Conservation (phyloP, 1,140 invertebrate genomes). For the Octopus sinensis region DNA sequence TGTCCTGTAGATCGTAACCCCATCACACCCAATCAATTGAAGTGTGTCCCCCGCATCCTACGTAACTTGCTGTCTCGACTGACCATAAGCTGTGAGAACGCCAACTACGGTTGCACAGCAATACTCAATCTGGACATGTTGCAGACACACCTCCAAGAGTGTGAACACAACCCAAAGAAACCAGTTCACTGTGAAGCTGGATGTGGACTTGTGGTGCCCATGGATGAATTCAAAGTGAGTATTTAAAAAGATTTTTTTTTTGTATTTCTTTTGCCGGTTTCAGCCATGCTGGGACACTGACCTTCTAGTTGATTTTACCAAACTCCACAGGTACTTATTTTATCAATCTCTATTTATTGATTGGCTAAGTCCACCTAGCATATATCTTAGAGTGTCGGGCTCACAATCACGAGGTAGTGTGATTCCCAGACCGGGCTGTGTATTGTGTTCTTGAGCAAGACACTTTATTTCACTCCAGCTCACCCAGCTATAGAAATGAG, state of each 20-base stretch:
- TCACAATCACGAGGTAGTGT: no score
- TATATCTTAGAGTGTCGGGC: no score
- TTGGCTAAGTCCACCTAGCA: no score
- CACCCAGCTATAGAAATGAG: no score
- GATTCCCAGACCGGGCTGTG: no score
- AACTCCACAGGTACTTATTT: no score
- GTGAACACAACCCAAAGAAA: slow-evolving; percentile 90
- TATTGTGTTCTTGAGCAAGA: no score
- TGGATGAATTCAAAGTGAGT: slow-evolving; percentile 80
- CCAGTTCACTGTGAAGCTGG: slow-evolving; percentile 88
- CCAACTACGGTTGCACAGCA: slow-evolving; percentile 75
- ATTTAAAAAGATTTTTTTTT: neutral
- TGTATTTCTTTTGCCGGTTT: neutral
- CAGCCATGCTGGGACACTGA: neutral
- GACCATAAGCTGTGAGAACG: slow-evolving; percentile 86
- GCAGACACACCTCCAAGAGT: slow-evolving; percentile 76
- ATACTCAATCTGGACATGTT: slow-evolving; percentile 84
- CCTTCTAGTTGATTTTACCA: neutral
- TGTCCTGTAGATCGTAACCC: slow-evolving; percentile 89
- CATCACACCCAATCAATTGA: slow-evolving; percentile 80
- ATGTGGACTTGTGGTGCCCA: slow-evolving; percentile 88
- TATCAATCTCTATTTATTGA: no score
- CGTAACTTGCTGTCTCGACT: slow-evolving; percentile 84
- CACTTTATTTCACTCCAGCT: no score
- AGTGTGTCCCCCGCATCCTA: slow-evolving; percentile 86